These are phyloP conservation scores for Gallinago undulata DNA, from an alignment of 2,113 vertebrate genomes.

Conservation along the genomic window DNA sequence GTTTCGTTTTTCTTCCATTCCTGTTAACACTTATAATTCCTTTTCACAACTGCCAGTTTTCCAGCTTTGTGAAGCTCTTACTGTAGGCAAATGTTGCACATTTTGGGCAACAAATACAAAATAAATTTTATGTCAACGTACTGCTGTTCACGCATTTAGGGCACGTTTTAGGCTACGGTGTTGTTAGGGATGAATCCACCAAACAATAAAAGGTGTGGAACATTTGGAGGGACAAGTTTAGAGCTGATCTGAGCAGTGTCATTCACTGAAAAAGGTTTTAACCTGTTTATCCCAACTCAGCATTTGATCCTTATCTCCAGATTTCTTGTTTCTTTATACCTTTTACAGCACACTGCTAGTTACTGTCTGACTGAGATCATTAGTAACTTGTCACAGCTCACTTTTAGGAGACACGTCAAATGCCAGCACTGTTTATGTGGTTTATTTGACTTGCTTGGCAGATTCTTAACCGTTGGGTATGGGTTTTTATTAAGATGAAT, in stretches of 20 bases:
- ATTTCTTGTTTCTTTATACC: neutral
- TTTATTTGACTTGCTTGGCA: conserved; percentile 3
- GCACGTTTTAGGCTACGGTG: neutral
- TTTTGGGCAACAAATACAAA: neutral
- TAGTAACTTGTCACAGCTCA: conserved; percentile 13
- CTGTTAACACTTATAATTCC: conserved; percentile 28
- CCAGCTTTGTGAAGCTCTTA: conserved; percentile 13
- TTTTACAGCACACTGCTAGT: neutral
- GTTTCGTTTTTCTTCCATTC: neutral
- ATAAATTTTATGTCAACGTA: neutral
- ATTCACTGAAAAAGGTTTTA: neutral
- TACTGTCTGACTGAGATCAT: conserved; percentile 4
- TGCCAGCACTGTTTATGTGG: neutral
- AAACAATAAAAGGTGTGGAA: neutral
- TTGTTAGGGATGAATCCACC: neutral
- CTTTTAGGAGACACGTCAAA: neutral
- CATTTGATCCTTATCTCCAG: neutral
- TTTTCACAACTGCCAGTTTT: conserved; percentile 44
- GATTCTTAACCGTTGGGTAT: neutral
- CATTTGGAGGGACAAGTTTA: neutral
- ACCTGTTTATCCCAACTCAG: neutral
- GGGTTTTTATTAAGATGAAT: conserved; percentile 16
- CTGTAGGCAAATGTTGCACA: neutral
- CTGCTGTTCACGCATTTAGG: neutral
- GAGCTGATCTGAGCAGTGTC: neutral